Evolutionary conservation across 2,888 invertebrate species (phyloP), one percentile per base, ranked within the genome.

Genomic region (Tinea trinotella): DNA sequence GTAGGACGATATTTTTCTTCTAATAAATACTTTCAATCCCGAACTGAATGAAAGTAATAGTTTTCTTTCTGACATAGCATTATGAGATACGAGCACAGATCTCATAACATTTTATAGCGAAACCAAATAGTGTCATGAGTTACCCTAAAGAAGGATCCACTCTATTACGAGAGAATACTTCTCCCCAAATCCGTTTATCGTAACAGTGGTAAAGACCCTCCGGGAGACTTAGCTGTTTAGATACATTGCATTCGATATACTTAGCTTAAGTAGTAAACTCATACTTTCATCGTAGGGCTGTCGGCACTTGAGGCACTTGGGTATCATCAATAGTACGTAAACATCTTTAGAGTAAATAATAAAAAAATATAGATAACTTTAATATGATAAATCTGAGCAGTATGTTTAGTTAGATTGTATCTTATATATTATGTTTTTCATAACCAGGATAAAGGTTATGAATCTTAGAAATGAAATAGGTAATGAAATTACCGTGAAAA

Each of bases 61-160:
- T 30, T 30, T 30, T 74, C 71, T 69, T 74, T 65, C 65, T 66
- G 73, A 68, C 18, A 17, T 19, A 9, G 18, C 75, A 78, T 74
- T 79, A 74, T 77, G 72, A 71, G 30, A 30, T 71, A 67, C 71
- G 13, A 4, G 68, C 63, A 74, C 73, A 76, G 74, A 74, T 68
- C 71, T 73, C 72, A 70, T 82, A 78, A 79, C 78, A 76, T 82
- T 83, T 83, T 83, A 82, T 75, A 74, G 68, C 68, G 65, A 72
- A 76, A 74, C 72, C 76, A 76, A 82, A 81, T 82, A 76, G 80
- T 75, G 68, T 77, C 79, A 73, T 74, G 73, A 75, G 73, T 75
- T 76, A 69, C 67, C 70, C 70, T 70, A 74, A 36, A 76, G 71
- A 71, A 76, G 76, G 75, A 74, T 74, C 75, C 76, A 76, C 75